Percentiles rank a stretch among this genome's conserved stretches.
Evolutionary conservation across 2,888 invertebrate genomes (phyloP).

Genomic region (Bhutanitis thaidina): DNA sequence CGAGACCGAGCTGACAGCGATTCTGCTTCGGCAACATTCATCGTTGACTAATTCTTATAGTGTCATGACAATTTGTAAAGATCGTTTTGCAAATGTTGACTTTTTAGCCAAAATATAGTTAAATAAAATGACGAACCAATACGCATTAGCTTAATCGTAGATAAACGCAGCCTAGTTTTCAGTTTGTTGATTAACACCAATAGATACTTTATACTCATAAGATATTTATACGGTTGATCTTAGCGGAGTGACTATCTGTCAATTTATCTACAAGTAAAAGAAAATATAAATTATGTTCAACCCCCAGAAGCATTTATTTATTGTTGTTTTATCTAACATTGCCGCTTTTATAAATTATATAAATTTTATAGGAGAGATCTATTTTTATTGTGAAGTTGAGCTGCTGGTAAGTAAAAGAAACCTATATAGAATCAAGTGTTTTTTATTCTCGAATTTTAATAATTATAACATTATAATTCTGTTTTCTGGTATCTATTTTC

Average conservation of each 20-base stretch:
- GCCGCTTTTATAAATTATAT: constrained; percentile 77
- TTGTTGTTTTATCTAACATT: constrained; percentile 69
- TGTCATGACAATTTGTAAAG: constrained; percentile 77
- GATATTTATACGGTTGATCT: constrained; percentile 74
- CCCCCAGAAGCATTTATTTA: constrained; percentile 75
- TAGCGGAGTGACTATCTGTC: constrained; percentile 74
- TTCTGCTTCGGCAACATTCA: constrained; percentile 53
- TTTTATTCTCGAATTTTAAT: constrained; percentile 68
- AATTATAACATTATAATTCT: constrained; percentile 61
- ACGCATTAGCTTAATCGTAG: constrained; percentile 77
- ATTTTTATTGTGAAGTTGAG: constrained; percentile 78
- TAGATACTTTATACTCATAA: constrained; percentile 74
- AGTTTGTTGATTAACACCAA: constrained; percentile 75
- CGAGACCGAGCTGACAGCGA: constrained; percentile 49
- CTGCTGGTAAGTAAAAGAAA: constrained; percentile 63
- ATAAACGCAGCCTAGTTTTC: constrained; percentile 75
- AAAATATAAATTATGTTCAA: constrained; percentile 62
- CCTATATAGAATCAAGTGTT: constrained; percentile 58
- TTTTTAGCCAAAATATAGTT: constrained; percentile 78
- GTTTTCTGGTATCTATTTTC: constrained; percentile 80
- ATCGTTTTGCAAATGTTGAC: constrained; percentile 77
- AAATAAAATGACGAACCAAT: constrained; percentile 77
- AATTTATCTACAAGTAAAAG: constrained; percentile 70
- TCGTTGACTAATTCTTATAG: constrained; percentile 77
- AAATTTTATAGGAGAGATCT: constrained; percentile 80